Conservation (phyloP, 2,888 invertebrate species). For the Stenurella melanura region DNA sequence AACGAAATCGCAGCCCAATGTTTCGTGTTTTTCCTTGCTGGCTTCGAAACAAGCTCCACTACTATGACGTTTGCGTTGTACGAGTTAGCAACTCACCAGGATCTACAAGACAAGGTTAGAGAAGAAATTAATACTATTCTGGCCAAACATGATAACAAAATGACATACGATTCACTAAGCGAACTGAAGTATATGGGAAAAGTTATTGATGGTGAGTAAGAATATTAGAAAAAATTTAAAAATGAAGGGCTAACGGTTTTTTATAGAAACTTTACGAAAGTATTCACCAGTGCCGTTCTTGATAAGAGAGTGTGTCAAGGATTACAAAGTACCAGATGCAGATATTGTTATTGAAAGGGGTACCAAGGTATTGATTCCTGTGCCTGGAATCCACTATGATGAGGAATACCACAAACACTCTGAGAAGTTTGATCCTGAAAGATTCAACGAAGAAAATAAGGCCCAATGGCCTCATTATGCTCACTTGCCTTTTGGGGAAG, state of each 20-base stretch:
- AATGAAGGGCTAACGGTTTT: not conserved
- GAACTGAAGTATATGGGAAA: constrained; percentile 73
- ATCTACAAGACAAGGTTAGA: constrained; percentile 72
- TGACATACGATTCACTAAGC: constrained; percentile 72
- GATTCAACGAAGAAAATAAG: constrained; percentile 67
- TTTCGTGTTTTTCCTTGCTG: constrained; percentile 75
- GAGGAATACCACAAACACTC: constrained; percentile 68
- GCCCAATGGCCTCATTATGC: constrained; percentile 46
- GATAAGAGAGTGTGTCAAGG: constrained; percentile 58
- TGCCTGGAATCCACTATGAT: constrained; percentile 67
- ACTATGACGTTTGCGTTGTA: constrained; percentile 76
- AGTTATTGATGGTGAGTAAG: constrained; percentile 55
- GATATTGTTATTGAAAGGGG: constrained; percentile 63
- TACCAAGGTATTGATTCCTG: constrained; percentile 63
- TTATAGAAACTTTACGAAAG: constrained; percentile 69
- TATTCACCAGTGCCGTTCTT: constrained; percentile 66
- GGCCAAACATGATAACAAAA: constrained; percentile 63
- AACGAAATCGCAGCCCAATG: not conserved
- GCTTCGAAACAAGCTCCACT: constrained; percentile 79
- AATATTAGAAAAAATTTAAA: not conserved
- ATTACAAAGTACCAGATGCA: constrained; percentile 59
- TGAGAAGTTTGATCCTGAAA: constrained; percentile 69
- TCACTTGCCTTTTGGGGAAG: constrained; percentile 66
- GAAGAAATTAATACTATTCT: constrained; percentile 68
- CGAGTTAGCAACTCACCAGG: constrained; percentile 73